Conservation (phyloP, 2,888 invertebrate species). For the Acanthosepion pharaonis region DNA sequence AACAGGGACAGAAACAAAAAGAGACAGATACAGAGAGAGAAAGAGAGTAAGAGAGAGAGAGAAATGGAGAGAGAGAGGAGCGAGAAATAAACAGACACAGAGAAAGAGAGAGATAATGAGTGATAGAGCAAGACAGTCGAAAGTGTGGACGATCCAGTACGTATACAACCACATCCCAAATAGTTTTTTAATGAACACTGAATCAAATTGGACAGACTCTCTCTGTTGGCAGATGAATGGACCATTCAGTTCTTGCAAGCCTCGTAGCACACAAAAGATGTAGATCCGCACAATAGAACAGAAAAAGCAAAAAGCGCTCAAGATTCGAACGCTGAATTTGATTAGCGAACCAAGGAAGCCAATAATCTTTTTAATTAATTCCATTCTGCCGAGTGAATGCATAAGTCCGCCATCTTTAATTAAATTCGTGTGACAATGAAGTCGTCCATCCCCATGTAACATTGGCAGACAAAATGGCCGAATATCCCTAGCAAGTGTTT, state of each 20-base stretch:
- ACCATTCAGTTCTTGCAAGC: not conserved
- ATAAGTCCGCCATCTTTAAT: not conserved
- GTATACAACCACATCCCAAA: not conserved
- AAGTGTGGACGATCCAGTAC: not conserved
- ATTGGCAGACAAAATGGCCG: constrained; percentile 8
- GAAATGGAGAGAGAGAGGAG: no score
- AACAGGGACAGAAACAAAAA: no score
- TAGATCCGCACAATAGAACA: not conserved
- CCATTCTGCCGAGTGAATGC: not conserved
- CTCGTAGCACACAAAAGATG: not conserved
- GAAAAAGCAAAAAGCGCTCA: not conserved
- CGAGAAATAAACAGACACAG: no score
- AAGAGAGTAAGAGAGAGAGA: no score
- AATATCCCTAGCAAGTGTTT: not conserved
- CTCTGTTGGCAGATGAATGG: not conserved
- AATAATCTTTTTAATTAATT: constrained; percentile 33
- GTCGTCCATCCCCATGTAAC: not conserved
- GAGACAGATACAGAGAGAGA: no score
- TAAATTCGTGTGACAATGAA: constrained; percentile 9
- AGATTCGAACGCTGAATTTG: not conserved
- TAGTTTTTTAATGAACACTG: not conserved
- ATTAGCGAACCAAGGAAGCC: constrained; percentile 4
- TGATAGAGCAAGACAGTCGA: not conserved
- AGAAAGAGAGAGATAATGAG: not conserved
- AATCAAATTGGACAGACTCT: not conserved